phyloP scores from a whole-genome alignment of 2,797 vertebrate species.

The Sarcoramphus papa region DNA sequence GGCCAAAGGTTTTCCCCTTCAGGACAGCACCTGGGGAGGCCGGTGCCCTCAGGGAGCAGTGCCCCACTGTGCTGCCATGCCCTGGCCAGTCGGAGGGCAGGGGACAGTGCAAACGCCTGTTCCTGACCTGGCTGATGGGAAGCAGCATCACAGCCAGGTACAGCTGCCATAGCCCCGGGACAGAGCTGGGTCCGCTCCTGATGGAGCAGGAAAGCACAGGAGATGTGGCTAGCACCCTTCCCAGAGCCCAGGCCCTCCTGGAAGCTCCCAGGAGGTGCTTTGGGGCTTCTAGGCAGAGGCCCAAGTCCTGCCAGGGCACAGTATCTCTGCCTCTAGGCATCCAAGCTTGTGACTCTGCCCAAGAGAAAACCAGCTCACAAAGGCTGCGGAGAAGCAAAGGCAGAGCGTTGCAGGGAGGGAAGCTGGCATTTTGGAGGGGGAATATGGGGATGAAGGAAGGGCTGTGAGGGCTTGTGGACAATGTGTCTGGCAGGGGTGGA shows the following conservation, averaged over 20 bases:
- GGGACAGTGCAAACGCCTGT: not conserved
- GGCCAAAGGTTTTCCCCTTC: not conserved
- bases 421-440: not conserved
- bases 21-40: not conserved
- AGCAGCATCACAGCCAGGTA: not conserved
- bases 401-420: not conserved
- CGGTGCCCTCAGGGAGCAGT: rapidly evolving
- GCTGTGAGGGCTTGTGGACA: not conserved
- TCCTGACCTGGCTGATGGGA: not conserved
- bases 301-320: not conserved
- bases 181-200: not conserved
- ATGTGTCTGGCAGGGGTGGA: not conserved
- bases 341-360: not conserved
- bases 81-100: not conserved
- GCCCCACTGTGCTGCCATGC: rapidly evolving
- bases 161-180: not conserved
- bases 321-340: not conserved
- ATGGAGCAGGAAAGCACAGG: not conserved
- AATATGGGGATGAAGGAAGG: not conserved
- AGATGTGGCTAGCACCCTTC: not conserved
- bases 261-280: not conserved
- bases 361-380: not conserved
- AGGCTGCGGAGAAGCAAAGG: not conserved
- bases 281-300: not conserved
- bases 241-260: not conserved